These are phyloP conservation scores for Sphecodes monilicornis DNA, from an alignment of 2,888 invertebrate genomes.

Conservation along the genomic window DNA sequence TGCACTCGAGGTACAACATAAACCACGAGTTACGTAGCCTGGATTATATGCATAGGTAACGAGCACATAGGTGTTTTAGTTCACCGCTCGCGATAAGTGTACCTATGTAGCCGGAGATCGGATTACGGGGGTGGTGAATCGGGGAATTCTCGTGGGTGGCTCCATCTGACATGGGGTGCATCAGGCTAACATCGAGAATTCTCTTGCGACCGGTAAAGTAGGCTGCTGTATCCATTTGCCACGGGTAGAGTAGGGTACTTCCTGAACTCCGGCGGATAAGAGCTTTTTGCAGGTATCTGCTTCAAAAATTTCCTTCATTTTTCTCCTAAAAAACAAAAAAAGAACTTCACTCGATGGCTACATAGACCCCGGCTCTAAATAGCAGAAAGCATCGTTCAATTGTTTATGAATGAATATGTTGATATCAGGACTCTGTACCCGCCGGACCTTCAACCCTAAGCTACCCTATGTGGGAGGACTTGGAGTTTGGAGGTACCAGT, in stretches of 20 bases:
- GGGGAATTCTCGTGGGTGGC: background rate
- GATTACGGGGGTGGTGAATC: constrained; percentile 8
- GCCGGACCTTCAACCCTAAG: background rate
- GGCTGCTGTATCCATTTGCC: background rate
- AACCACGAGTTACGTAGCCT: constrained; percentile 67
- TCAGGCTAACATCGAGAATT: background rate
- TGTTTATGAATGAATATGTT: background rate
- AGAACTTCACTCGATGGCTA: no score
- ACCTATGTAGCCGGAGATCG: constrained; percentile 43
- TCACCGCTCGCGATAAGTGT: constrained; percentile 31
- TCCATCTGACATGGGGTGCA: constrained; percentile 29
- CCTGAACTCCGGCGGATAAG: background rate
- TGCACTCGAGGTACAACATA: constrained; percentile 71
- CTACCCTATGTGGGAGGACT: no score
- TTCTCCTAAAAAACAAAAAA: background rate
- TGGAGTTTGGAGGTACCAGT: no score
- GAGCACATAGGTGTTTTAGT: constrained; percentile 55
- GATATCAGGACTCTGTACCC: background rate
- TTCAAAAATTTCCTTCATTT: background rate
- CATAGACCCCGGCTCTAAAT: no score
- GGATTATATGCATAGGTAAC: constrained; percentile 67
- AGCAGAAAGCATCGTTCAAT: no score
- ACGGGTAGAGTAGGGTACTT: background rate
- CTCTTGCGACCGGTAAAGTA: constrained; percentile 3
- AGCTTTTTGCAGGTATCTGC: background rate